phyloP scores from a whole-genome alignment of 1,140 invertebrate genomes.

The Tetragonula clypearis region DNA sequence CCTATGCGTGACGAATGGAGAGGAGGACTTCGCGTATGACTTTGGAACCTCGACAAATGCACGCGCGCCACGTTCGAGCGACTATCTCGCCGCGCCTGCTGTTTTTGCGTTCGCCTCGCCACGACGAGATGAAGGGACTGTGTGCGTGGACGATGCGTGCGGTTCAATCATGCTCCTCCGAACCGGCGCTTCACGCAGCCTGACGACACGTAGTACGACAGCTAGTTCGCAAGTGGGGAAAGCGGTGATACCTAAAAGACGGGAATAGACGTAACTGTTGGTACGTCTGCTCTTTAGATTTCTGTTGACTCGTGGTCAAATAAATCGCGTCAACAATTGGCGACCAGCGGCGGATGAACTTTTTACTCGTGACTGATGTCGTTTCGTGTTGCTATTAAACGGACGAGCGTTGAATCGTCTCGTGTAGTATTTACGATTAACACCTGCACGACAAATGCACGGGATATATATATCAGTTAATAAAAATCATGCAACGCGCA shows the following conservation, averaged over 20 bases:
- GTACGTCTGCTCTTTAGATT: neutral
- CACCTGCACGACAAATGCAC: too few relatives aligned
- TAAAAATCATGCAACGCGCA: too few relatives aligned
- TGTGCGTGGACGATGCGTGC: neutral
- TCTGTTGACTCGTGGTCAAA: neutral
- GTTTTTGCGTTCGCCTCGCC: neutral
- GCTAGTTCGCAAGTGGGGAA: constrained; percentile 13
- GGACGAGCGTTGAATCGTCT: neutral
- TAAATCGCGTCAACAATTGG: neutral
- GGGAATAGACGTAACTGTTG: constrained; percentile 30
- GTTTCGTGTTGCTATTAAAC: neutral
- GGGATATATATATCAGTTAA: too few relatives aligned
- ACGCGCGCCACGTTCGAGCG: neutral
- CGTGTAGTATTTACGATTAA: too few relatives aligned
- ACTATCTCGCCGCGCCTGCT: neutral
- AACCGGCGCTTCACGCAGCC: neutral
- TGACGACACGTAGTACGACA: neutral
- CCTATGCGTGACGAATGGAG: neutral
- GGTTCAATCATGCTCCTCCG: neutral
- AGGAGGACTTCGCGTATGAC: neutral
- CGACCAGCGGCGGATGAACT: neutral
- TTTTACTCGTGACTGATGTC: neutral
- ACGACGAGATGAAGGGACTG: constrained; percentile 8
- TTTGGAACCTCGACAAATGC: constrained; percentile 17
- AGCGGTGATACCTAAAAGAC: constrained; percentile 24